phyloP scores from a whole-genome alignment of 1,140 invertebrate species.

The Pogonognathellus flavescens region DNA sequence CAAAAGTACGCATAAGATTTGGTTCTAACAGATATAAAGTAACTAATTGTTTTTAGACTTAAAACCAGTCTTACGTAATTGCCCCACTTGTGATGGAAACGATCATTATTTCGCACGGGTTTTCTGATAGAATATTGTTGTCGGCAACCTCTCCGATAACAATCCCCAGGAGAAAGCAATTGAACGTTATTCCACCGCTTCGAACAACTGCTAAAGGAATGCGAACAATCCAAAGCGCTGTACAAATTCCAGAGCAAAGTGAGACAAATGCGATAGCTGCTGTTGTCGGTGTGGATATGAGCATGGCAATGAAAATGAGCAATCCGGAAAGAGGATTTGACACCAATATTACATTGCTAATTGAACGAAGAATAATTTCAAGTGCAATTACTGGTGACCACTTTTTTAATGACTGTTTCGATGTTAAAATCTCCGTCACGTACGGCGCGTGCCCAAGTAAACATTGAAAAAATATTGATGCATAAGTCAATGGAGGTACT shows the following conservation, averaged over 20 bases:
- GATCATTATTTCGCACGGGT: conserved; percentile 48
- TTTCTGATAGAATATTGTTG: not conserved
- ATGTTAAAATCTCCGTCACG: conserved; percentile 12
- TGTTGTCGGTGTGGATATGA: conserved; percentile 41
- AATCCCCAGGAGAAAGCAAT: conserved; percentile 60
- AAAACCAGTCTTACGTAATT: conserved; percentile 46
- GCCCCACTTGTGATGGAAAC: conserved; percentile 1
- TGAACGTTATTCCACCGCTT: conserved; percentile 58
- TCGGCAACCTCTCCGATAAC: conserved; percentile 44
- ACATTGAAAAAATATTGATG: not conserved
- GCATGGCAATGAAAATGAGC: conserved; percentile 55
- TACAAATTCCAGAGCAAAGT: conserved; percentile 44
- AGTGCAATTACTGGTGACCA: not conserved
- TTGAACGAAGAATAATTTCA: conserved; percentile 43
- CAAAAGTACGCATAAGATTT: not conserved
- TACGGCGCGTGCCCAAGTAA: conserved; percentile 41
- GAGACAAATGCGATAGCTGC: conserved; percentile 42
- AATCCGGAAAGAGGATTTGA: conserved; percentile 56
- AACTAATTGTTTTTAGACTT: not conserved
- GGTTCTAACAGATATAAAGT: not conserved
- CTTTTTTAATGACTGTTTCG: conserved; percentile 1
- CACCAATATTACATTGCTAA: conserved; percentile 40
- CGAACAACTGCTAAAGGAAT: conserved; percentile 37
- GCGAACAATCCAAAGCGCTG: conserved; percentile 44
- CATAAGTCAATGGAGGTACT: not conserved